These are phyloP conservation scores for Carassius carassius DNA, from an alignment of 2,113 vertebrate genomes.

Conservation along the genomic window DNA sequence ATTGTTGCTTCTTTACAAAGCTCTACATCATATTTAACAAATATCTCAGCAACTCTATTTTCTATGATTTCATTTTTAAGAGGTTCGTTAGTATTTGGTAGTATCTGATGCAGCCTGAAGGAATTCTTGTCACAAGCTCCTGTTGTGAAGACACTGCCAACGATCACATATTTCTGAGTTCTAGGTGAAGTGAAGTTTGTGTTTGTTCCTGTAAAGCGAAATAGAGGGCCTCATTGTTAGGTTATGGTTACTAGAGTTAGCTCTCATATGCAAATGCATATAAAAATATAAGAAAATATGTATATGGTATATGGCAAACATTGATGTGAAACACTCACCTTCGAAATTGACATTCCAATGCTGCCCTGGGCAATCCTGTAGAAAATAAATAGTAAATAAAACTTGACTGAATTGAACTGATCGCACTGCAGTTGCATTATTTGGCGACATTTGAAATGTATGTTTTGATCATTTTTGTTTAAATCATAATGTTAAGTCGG, in stretches of 20 bases:
- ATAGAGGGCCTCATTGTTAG: not conserved
- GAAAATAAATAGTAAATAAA: not conserved
- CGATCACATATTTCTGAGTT: constrained; percentile 44
- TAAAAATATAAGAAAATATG: not conserved
- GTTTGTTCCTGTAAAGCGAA: not conserved
- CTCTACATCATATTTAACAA: fast-evolving
- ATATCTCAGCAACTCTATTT: not conserved
- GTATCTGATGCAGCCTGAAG: fast-evolving
- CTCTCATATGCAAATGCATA: not conserved
- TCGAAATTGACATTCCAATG: not conserved
- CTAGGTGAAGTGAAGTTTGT: constrained; percentile 16
- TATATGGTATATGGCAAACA: not conserved
- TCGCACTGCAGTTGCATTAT: not conserved
- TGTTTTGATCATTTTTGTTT: not conserved
- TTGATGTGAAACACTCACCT: not conserved
- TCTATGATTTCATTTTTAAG: no score
- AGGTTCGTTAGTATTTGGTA: no score
- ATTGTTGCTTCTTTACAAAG: not conserved
- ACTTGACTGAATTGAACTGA: not conserved
- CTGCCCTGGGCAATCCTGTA: not conserved
- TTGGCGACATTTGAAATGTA: not conserved
- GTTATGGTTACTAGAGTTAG: not conserved
- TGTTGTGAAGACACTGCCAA: not conserved
- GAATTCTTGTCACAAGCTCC: fast-evolving
- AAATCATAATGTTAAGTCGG: not conserved